Base-by-base conservation (phyloP, 1,140 invertebrate genomes). In the Zaprionus taronus region DNA sequence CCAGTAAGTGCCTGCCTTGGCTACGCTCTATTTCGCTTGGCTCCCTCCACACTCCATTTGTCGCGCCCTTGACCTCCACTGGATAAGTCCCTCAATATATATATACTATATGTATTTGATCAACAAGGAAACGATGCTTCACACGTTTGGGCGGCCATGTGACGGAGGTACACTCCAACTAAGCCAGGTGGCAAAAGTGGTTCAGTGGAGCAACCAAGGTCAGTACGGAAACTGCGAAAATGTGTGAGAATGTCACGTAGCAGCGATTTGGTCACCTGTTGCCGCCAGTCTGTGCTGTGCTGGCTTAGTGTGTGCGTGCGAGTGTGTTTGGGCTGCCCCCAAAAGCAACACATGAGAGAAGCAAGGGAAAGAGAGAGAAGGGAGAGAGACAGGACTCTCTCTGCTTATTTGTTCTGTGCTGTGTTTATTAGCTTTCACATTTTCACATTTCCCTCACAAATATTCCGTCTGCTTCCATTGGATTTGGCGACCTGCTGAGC, bases 221-320 rank as follows among this genome's bases (percentile, higher is more conserved):
- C 62, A 47, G 7, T 3, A 7, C 11, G 22, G 15, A 17, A 51
- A 4, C 5, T 7, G 24, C 5, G 36, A 20, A 47, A 74, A 57
- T 58, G 38, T 70, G 31, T 70, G 55, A 36, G 47, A 72, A 72
- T 61, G 69, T 77, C 74, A 77, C 74, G 74, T 77, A 72, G 69
- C 57, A 20, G 61, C 44, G 68, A 61, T 65, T 71, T 66, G 60
- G 64, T 61, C 71, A 78, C 72, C 76, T 68, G 75, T 67, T 73
- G 53, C 38, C 22, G 15, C 28, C n/a, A 47, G n/a, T 47, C 41
- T 17, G n/a, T 17, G n/a, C 41, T 17, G n/a, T 17, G n/a, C 6
- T 3, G 7, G 41, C 41, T 47, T 47, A 47, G n/a, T n/a, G 6
- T n/a, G 15, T n/a, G 41, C 9, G 41, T 44, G 41, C 41, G 41